Percentiles rank a stretch among this genome's conserved stretches.
Conservation (phyloP, 2,888 invertebrate species). For the Tetranychus truncatus region DNA sequence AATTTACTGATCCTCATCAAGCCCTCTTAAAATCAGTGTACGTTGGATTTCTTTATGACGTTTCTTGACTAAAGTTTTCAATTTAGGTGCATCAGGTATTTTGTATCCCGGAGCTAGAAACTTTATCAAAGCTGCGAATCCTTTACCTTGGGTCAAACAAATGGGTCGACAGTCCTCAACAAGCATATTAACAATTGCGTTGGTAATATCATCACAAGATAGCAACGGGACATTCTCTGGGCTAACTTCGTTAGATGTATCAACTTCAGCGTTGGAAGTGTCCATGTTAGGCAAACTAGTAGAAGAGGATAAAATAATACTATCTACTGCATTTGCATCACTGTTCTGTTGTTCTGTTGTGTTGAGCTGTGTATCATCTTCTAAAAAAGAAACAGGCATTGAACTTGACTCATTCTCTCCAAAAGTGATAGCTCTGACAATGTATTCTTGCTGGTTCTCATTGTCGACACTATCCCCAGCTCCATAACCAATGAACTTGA, state of each 20-base stretch:
- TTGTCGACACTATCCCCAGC: neutral
- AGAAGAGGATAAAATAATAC: neutral
- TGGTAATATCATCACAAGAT: conserved; percentile 19
- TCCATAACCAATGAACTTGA: neutral
- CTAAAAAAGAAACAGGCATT: neutral
- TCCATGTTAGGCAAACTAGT: neutral
- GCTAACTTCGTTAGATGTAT: neutral
- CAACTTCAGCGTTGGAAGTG: neutral
- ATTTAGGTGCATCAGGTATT: conserved; percentile 17
- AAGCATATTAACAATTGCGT: conserved; percentile 21
- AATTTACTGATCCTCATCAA: conserved; percentile 15
- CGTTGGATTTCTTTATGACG: conserved; percentile 19
- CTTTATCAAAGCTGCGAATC: conserved; percentile 18
- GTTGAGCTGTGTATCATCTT: neutral
- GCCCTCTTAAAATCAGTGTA: conserved; percentile 14
- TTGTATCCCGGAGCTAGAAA: conserved; percentile 20
- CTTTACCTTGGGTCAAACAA: conserved; percentile 18
- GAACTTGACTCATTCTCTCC: conserved; percentile 12
- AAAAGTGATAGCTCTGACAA: conserved; percentile 14
- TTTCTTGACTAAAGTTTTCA: conserved; percentile 18
- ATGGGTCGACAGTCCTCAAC: conserved; percentile 23
- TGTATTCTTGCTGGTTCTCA: neutral
- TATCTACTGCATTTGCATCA: neutral
- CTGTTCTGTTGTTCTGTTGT: neutral
- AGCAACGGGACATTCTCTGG: conserved; percentile 1